Evolutionary conservation across 1,140 invertebrate genomes (phyloP).

Genomic region (Drosophila santomea): DNA sequence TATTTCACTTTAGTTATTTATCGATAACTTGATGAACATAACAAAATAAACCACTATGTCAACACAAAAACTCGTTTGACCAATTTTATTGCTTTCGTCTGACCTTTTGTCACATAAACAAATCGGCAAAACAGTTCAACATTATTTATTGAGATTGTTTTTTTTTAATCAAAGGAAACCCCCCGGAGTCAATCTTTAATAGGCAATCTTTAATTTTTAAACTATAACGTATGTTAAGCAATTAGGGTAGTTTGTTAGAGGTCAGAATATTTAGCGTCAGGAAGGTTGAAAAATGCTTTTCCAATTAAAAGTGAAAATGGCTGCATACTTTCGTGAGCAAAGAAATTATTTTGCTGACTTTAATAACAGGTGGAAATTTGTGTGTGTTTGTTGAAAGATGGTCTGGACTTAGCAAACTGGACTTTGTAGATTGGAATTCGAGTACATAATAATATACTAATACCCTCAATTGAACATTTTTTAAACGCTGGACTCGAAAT

Average conservation of each 20-base stretch:
- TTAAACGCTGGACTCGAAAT: too few relatives aligned
- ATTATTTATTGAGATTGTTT: constrained; percentile 21
- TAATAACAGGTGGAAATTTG: neutral
- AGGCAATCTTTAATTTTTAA: neutral
- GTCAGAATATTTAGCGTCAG: constrained; percentile 24
- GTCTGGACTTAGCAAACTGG: too few relatives aligned
- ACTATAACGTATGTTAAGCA: constrained; percentile 1
- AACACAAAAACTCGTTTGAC: constrained; percentile 7
- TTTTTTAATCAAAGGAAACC: constrained; percentile 21
- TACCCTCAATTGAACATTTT: neutral
- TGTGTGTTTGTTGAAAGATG: too few relatives aligned
- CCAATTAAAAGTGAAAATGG: constrained; percentile 31
- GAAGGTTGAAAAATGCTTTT: constrained; percentile 15
- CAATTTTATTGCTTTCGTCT: neutral
- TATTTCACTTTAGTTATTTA: constrained; percentile 30
- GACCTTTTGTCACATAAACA: constrained; percentile 16
- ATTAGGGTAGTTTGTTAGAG: constrained; percentile 18
- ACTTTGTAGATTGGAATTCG: too few relatives aligned
- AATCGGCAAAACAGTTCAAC: constrained; percentile 20
- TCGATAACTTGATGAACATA: constrained; percentile 21
- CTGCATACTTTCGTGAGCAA: constrained; percentile 32
- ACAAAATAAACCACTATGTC: constrained; percentile 1
- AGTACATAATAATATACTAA: too few relatives aligned
- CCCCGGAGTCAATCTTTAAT: neutral
- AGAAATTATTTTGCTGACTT: neutral